Evolutionary conservation across 2,797 vertebrate genomes (phyloP).

Genomic region (Naso thynnoides): DNA sequence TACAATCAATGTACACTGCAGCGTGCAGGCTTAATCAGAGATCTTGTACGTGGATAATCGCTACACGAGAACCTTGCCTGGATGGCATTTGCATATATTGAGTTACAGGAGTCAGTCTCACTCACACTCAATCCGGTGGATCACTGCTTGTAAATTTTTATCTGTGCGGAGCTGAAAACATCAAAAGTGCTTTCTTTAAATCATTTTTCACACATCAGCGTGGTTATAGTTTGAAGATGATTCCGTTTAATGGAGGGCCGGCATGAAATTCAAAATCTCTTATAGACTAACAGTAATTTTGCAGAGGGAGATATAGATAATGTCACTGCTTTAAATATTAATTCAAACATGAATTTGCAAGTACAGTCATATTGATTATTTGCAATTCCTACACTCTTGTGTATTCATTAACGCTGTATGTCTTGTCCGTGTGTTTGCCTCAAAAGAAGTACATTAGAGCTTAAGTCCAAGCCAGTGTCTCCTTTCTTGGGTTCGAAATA

Average conservation of each 20-base stretch:
- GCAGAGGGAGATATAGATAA: constrained; percentile 26
- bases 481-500: background rate
- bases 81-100: constrained; percentile 82
- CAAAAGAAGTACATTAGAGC: background rate
- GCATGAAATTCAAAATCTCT: constrained; percentile 31
- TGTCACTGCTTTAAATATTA: constrained; percentile 6
- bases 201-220: constrained; percentile 44
- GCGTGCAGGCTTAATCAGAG: constrained; percentile 77
- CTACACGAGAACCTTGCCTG: constrained; percentile 75
- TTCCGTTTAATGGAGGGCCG: constrained; percentile 33
- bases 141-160: constrained; percentile 65
- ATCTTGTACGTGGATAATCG: constrained; percentile 80
- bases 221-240: constrained; percentile 35
- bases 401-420: constrained; percentile 9
- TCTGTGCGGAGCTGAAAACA: constrained; percentile 47
- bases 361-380: background rate
- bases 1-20: constrained; percentile 76
- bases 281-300: constrained; percentile 8
- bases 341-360: constrained; percentile 9
- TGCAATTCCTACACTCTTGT: background rate
- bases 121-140: constrained; percentile 52
- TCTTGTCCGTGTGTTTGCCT: background rate
- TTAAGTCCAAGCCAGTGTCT: background rate
- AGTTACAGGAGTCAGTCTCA: constrained; percentile 79
- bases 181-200: constrained; percentile 50